These are phyloP conservation scores for Acrocephalus arundinaceus DNA, from an alignment of 2,113 vertebrate genomes.

Conservation along the genomic window DNA sequence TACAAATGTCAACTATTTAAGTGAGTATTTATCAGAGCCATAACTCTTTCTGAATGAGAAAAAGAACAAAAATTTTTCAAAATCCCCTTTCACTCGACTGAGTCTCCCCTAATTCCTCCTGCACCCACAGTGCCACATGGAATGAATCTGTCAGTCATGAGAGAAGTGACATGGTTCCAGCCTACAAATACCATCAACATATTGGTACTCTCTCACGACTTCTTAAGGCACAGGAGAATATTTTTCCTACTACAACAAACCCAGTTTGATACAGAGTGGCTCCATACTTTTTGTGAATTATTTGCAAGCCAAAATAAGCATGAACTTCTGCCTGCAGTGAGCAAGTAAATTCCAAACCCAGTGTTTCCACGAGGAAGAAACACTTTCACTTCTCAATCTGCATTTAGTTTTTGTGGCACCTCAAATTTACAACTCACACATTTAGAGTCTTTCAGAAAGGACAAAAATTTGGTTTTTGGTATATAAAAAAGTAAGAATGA, in stretches of 20 bases:
- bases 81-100: accelerated
- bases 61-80: background rate
- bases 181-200: background rate
- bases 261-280: background rate
- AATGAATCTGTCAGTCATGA: accelerated
- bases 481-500: accelerated
- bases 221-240: background rate
- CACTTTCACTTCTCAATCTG: background rate
- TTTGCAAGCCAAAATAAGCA: background rate
- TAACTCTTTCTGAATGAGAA: background rate
- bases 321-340: background rate
- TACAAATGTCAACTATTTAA: background rate
- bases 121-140: accelerated
- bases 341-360: background rate
- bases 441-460: background rate
- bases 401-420: background rate
- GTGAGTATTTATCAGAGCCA: background rate
- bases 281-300: background rate
- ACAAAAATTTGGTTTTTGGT: accelerated
- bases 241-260: background rate
- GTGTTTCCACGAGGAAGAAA: background rate
- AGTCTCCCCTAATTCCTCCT: background rate
- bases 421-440: background rate
- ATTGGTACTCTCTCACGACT: background rate
- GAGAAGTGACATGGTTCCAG: background rate